A percentile compares a stretch with the other conserved stretches of the same genome.
Evolutionary conservation across 2,797 vertebrate species (phyloP).

Genomic region (Rhinogobio ventralis): DNA sequence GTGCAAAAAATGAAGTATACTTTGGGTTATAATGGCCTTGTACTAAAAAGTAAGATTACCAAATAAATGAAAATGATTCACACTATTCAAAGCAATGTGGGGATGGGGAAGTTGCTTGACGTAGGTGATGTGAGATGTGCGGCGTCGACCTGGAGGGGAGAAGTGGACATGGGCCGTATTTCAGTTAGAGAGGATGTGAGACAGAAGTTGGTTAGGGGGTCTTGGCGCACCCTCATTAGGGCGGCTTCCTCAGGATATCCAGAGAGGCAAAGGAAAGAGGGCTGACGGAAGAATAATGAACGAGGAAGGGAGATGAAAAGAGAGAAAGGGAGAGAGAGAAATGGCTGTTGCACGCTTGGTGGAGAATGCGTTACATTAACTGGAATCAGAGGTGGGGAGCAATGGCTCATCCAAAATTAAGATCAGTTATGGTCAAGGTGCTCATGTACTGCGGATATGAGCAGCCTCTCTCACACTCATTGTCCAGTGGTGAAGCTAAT

Average conservation of each 20-base stretch:
- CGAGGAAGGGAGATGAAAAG: constrained; percentile 24
- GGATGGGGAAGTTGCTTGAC: not conserved
- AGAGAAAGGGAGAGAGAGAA: constrained; percentile 7
- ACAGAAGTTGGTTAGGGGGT: constrained; percentile 59
- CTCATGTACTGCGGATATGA: not conserved
- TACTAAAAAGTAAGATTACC: not conserved
- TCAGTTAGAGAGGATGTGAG: constrained; percentile 26
- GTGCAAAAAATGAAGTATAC: not conserved
- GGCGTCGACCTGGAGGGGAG: constrained; percentile 1
- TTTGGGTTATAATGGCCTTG: not conserved
- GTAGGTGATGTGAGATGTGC: not conserved
- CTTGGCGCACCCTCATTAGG: constrained; percentile 64
- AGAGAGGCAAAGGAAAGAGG: constrained; percentile 61
- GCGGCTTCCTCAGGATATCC: constrained; percentile 79
- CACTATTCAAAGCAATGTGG: constrained; percentile 4
- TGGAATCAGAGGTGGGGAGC: constrained; percentile 15
- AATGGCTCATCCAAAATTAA: constrained; percentile 2
- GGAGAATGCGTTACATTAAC: constrained; percentile 15
- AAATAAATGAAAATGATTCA: constrained; percentile 16
- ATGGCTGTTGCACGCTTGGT: not conserved
- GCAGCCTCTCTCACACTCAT: not conserved
- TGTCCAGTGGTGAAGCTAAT: not conserved
- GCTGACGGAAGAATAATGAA: constrained; percentile 42
- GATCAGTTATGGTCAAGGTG: not conserved
- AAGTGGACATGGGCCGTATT: not conserved